These are phyloP conservation scores for Gryllus longicercus DNA, from an alignment of 2,888 invertebrate species.

Conservation along the genomic window DNA sequence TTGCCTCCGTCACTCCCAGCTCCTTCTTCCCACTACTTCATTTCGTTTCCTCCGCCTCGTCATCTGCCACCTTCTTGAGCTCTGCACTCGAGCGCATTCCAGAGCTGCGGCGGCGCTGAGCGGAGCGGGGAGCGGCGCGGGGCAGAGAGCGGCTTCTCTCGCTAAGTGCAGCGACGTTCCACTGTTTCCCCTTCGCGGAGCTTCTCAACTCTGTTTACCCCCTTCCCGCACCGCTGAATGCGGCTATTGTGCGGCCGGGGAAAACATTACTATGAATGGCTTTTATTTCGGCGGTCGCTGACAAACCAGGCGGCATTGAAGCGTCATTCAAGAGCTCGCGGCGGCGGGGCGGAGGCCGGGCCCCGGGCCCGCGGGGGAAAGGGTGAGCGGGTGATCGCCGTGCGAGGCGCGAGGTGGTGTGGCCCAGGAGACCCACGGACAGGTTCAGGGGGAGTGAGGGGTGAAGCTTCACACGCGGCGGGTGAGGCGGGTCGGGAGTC, in stretches of 20 bases:
- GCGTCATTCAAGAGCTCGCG: conserved; percentile 10
- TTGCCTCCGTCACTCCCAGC: no score
- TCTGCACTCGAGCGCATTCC: no score
- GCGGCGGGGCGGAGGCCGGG: conserved; percentile 19
- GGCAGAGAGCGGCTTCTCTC: neutral
- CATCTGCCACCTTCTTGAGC: no score
- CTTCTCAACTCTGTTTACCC: neutral
- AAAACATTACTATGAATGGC: conserved; percentile 10
- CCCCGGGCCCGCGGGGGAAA: conserved; percentile 22
- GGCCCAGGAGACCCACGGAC: conserved; percentile 34
- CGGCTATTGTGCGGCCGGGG: neutral
- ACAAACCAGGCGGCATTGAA: conserved; percentile 21
- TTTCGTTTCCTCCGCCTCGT: no score
- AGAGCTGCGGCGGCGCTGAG: no score
- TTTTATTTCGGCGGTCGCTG: conserved; percentile 18
- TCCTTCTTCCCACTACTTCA: no score
- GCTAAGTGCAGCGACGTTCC: neutral
- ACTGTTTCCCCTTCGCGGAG: conserved; percentile 3
- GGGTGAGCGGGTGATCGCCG: conserved; percentile 21
- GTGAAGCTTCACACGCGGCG: conserved; percentile 32
- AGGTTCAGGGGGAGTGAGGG: conserved; percentile 37
- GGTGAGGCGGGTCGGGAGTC: conserved; percentile 24
- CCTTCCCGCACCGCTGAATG: neutral
- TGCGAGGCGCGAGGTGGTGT: neutral
- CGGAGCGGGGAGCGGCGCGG: no score